phyloP scores from a whole-genome alignment of 2,113 vertebrate genomes.

The Psophia crepitans region DNA sequence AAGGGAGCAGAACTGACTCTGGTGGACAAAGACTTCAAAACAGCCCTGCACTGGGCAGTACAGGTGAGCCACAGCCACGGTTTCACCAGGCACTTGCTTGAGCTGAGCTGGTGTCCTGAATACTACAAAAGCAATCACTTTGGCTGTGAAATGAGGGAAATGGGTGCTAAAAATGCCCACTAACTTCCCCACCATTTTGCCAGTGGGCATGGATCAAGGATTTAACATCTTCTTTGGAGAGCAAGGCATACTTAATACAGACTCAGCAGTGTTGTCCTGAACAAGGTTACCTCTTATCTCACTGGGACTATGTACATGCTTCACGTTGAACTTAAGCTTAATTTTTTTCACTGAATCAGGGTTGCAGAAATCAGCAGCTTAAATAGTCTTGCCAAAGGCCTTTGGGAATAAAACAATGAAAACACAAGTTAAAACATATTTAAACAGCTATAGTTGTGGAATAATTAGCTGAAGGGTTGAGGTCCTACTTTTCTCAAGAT shows the following conservation, averaged over 20 bases:
- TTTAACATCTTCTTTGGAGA: neutral
- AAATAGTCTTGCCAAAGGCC: neutral
- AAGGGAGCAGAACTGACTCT: slow-evolving; percentile 85
- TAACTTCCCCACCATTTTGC: neutral
- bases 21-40: slow-evolving; percentile 90
- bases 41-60: slow-evolving; percentile 88
- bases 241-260: neutral
- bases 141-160: neutral
- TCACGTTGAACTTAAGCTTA: neutral
- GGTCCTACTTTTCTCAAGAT: neutral
- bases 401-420: neutral
- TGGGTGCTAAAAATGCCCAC: neutral
- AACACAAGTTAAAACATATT: neutral
- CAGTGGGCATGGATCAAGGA: neutral
- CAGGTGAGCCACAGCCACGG: slow-evolving; percentile 67
- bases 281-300: neutral
- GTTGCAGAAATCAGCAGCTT: neutral
- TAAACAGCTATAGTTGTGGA: neutral
- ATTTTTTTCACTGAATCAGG: neutral
- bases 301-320: accelerated
- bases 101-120: neutral
- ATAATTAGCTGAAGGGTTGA: neutral
- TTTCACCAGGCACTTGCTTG: neutral
- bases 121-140: neutral
- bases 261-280: neutral